Evolutionary conservation across 2,888 invertebrate species (phyloP).

Genomic region (Atrina japonica): DNA sequence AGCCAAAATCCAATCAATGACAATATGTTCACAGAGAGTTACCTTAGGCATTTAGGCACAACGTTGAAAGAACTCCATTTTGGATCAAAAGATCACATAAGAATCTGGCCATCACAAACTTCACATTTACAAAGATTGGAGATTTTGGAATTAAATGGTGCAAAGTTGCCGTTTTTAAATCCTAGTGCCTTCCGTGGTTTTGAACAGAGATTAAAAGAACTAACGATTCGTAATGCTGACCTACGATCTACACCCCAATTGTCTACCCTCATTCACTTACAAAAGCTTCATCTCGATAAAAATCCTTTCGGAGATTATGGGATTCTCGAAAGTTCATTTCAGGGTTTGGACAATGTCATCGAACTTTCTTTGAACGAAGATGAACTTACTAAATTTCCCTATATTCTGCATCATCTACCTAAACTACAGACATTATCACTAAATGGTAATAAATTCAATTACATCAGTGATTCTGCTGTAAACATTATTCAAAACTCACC

Average conservation of each 20-base stretch:
- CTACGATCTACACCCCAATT: constrained; percentile 50
- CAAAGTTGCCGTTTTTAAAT: constrained; percentile 42
- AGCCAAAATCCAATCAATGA: constrained; percentile 19
- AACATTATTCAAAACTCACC: neutral
- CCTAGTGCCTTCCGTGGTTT: constrained; percentile 53
- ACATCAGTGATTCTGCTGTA: constrained; percentile 34
- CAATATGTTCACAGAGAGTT: neutral
- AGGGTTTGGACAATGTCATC: constrained; percentile 29
- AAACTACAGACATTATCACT: constrained; percentile 21
- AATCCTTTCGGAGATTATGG: constrained; percentile 36
- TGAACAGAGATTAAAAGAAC: constrained; percentile 44
- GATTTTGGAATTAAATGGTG: constrained; percentile 43
- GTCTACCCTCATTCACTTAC: constrained; percentile 35
- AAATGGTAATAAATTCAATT: constrained; percentile 31
- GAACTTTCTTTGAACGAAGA: constrained; percentile 28
- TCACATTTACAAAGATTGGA: constrained; percentile 52
- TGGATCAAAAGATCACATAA: constrained; percentile 41
- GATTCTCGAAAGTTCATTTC: constrained; percentile 42
- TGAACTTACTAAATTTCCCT: constrained; percentile 29
- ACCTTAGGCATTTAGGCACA: constrained; percentile 33
- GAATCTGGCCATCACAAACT: constrained; percentile 49
- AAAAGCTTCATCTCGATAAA: constrained; percentile 54
- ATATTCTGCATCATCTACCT: constrained; percentile 23
- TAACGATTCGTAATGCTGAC: constrained; percentile 54
- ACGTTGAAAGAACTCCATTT: constrained; percentile 47